Conservation (phyloP, 2,113 vertebrate species). For the Amia ocellicauda region DNA sequence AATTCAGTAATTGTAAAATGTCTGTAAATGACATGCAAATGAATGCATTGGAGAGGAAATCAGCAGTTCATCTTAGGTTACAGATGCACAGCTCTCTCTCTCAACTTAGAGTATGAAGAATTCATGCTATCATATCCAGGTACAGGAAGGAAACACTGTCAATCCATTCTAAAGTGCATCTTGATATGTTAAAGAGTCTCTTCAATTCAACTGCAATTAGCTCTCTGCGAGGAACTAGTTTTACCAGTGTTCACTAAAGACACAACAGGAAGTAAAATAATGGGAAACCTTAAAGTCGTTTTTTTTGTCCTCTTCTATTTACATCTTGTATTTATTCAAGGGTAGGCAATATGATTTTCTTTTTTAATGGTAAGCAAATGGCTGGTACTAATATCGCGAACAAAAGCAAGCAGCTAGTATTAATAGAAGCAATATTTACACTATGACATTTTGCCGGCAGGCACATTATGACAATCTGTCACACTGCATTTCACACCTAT, state of each 20-base stretch:
- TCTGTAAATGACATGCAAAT: no score
- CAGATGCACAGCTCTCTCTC: no score
- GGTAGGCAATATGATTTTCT: slow-evolving; percentile 16
- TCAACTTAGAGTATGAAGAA: no score
- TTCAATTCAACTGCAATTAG: slow-evolving; percentile 47
- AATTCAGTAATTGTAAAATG: no score
- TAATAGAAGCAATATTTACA: slow-evolving; percentile 42
- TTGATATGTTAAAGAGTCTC: slow-evolving; percentile 26
- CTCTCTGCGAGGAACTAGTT: slow-evolving; percentile 37
- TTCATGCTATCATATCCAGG: slow-evolving; percentile 11
- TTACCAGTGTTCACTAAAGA: slow-evolving; percentile 12
- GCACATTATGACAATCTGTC: slow-evolving; percentile 48
- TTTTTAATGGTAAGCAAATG: slow-evolving; percentile 35
- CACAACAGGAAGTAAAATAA: slow-evolving; percentile 24
- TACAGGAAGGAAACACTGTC: slow-evolving; percentile 27
- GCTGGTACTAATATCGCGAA: slow-evolving; percentile 32
- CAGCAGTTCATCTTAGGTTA: no score
- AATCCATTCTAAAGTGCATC: slow-evolving; percentile 16
- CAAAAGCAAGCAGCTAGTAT: slow-evolving; percentile 34
- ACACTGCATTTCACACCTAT: slow-evolving; percentile 17
- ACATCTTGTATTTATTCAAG: neutral
- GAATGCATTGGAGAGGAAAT: no score
- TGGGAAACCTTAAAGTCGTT: neutral
- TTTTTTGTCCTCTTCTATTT: slow-evolving; percentile 11
- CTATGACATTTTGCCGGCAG: slow-evolving; percentile 34